Conservation (phyloP, 1,140 invertebrate species). For the Drosophila santomea region DNA sequence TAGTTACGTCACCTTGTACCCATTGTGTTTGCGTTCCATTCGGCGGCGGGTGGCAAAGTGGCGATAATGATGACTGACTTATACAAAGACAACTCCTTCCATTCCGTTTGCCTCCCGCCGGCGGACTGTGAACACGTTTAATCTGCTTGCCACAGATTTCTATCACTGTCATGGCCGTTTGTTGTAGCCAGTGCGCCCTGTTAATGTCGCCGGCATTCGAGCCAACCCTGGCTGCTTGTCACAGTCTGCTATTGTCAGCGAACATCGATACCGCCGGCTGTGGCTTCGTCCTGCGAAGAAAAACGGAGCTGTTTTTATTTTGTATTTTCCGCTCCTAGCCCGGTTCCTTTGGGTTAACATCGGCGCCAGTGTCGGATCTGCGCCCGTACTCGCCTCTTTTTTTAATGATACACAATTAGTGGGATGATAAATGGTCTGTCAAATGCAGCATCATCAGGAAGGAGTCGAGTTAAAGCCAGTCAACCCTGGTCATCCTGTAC, state of each 20-base stretch:
- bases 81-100: conserved; percentile 46
- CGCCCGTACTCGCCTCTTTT: conserved; percentile 52
- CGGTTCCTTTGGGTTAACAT: conserved; percentile 71
- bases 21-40: conserved; percentile 10
- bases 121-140: conserved; percentile 65
- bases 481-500: background rate
- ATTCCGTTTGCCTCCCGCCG: conserved; percentile 3
- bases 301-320: conserved; percentile 22
- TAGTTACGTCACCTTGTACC: background rate
- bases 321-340: conserved; percentile 14
- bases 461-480: conserved; percentile 21
- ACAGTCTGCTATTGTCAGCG: conserved; percentile 65
- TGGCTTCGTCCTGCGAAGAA: background rate
- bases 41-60: conserved; percentile 59
- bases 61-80: conserved; percentile 80
- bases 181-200: conserved; percentile 21
- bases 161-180: conserved; percentile 76
- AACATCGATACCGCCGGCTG: conserved; percentile 51
- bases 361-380: conserved; percentile 32
- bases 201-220: conserved; percentile 27
- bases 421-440: conserved; percentile 84
- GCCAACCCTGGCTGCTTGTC: conserved; percentile 21
- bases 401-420: conserved; percentile 84
- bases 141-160: conserved; percentile 81
- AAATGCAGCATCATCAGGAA: conserved; percentile 73